These are phyloP conservation scores for Paramormyrops hopkinsi DNA, from an alignment of 2,797 vertebrate genomes.

Conservation along the genomic window DNA sequence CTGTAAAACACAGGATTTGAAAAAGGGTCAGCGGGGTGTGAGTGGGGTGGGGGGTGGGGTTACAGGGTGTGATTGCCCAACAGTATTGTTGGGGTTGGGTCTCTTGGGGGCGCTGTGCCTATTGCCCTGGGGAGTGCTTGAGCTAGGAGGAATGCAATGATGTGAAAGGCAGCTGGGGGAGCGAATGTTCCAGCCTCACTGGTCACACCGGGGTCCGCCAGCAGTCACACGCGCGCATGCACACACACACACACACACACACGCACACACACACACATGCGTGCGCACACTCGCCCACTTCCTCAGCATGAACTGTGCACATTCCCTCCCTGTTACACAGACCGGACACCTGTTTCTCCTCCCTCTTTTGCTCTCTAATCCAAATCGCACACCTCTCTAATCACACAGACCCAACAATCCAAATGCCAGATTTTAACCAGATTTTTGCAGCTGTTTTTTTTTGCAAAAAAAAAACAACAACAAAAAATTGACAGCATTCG, in stretches of 20 bases:
- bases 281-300: background rate
- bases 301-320: conserved; percentile 19
- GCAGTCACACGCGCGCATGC: background rate
- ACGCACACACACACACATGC: conserved; percentile 1
- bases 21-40: background rate
- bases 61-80: background rate
- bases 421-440: background rate
- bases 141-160: conserved; percentile 23
- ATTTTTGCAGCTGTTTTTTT: background rate
- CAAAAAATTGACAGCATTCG: background rate
- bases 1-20: background rate
- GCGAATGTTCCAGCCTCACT: conserved; percentile 21
- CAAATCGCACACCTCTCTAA: conserved; percentile 8
- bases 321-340: background rate
- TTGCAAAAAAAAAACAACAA: background rate
- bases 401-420: background rate
- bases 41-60: background rate
- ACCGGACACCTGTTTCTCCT: conserved; percentile 13
- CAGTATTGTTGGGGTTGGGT: conserved; percentile 13
- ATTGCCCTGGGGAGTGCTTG: conserved; percentile 14
- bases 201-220: conserved; percentile 9
- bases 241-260: conserved; percentile 1
- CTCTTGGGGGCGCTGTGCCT: conserved; percentile 23
- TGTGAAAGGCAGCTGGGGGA: conserved; percentile 34
- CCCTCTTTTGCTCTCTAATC: conserved; percentile 19